Evolutionary conservation across 2,888 invertebrate genomes (phyloP), one percentile per base, ranked within the genome.

Genomic region (Acanthosoma haemorrhoidale): DNA sequence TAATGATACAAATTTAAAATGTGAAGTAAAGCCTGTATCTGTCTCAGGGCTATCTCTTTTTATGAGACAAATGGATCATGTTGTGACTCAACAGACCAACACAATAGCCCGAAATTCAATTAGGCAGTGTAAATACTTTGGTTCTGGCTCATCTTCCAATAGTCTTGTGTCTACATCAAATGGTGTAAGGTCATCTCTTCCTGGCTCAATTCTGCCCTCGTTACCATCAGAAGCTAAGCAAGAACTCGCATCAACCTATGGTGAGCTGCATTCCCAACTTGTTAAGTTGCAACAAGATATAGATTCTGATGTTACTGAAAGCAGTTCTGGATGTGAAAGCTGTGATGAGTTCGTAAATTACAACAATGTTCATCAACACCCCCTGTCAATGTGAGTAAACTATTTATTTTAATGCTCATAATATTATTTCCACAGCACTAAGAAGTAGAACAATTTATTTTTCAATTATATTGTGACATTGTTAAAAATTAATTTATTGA

Each of bases 311-410:
- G 94, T 92, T 36, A 96, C 96, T 1, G 93, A 89, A 15, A 94
- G 94, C 72, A 95, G 94, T 78, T 95, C 95, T 15, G 96, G 94
- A 67, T 94, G 93, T 34, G 96, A 96, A 80, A 94, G 94, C 77
- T 92, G 92, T 80, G 95, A 96, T 82, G 95, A 96, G 80, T 87
- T 89, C 82, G 87, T 90, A 75, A 81, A 83, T 72, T 92, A 90
- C 81, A 91, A 87, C 80, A 92, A 92, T 81, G 84, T 86, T 61
- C 86, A 87, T 77, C 88, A 89, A 77, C 85, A 75, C 39, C 73
- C 85, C 72, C 84, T 91, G 80, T 84, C 90, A 70, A 88, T 92
- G 92, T 92, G 81, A 91, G 92, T 89, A 57, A 13, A 29, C 31
- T 6, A 66, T 66, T 66, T 68, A n/a, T n/a, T n/a, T n/a, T n/a